Conservation (phyloP, 2,888 invertebrate species). For the Diplolepis rosae region DNA sequence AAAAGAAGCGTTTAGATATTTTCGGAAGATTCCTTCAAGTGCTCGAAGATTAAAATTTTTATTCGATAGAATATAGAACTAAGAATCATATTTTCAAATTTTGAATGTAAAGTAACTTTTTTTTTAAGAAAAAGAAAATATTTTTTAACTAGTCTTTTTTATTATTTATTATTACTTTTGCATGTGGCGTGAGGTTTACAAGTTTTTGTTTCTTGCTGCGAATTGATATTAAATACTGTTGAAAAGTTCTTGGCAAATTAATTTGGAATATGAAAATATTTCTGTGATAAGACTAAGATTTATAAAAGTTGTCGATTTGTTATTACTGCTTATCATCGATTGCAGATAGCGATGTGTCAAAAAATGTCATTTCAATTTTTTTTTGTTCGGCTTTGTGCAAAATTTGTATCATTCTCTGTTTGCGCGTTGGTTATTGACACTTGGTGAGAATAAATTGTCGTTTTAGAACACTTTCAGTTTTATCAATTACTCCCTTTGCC, state of each 20-base stretch:
- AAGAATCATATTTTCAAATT: not conserved
- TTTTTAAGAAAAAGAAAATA: not conserved
- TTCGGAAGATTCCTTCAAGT: not conserved
- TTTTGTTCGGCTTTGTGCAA: slow-evolving; percentile 7
- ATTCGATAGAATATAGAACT: not conserved
- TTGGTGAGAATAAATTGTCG: slow-evolving; percentile 57
- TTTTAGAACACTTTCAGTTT: slow-evolving; percentile 54
- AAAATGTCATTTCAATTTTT: slow-evolving; percentile 8
- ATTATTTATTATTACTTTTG: not conserved
- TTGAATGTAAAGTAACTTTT: not conserved
- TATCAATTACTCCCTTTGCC: slow-evolving; percentile 52
- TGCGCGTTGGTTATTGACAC: slow-evolving; percentile 46
- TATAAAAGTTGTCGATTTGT: not conserved
- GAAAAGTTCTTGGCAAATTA: not conserved
- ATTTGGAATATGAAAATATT: not conserved
- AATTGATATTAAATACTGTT: not conserved
- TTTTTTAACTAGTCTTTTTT: not conserved
- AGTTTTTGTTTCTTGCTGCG: not conserved
- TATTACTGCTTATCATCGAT: slow-evolving; percentile 26
- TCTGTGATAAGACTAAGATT: not conserved
- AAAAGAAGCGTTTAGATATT: not conserved
- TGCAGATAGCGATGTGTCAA: slow-evolving; percentile 24
- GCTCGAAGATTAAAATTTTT: not conserved
- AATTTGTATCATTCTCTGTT: slow-evolving; percentile 30
- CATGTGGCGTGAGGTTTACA: not conserved